phyloP scores from a whole-genome alignment of 1,140 invertebrate species.

The Drosophila kurseongensis region DNA sequence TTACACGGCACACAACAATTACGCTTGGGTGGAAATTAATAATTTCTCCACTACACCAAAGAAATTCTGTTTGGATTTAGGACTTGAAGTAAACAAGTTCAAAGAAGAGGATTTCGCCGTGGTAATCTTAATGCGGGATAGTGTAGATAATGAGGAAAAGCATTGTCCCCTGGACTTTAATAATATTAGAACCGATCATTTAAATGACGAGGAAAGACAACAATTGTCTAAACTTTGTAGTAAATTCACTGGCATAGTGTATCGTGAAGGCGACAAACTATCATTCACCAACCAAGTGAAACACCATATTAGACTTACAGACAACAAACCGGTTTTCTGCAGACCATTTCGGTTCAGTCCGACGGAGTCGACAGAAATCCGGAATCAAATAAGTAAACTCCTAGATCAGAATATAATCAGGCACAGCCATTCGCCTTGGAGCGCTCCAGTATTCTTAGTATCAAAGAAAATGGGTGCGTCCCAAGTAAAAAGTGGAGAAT shows the following conservation, averaged over 20 bases:
- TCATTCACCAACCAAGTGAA: not conserved
- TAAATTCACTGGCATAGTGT: conserved; percentile 1
- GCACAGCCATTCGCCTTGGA: conserved; percentile 28
- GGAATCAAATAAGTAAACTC: conserved; percentile 69
- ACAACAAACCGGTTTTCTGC: conserved; percentile 47
- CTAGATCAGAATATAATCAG: conserved; percentile 27
- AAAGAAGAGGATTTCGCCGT: conserved; percentile 4
- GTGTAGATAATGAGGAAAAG: not conserved
- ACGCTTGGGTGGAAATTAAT: conserved; percentile 7
- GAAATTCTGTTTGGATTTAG: conserved; percentile 6
- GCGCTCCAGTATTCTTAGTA: conserved; percentile 42
- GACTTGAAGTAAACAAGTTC: conserved; percentile 2
- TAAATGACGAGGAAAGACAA: not conserved
- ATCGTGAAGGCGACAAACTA: conserved; percentile 1
- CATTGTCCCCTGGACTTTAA: not conserved
- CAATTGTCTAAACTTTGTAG: not conserved
- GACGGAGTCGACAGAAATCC: conserved; percentile 51
- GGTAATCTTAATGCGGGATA: not conserved
- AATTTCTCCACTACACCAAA: conserved; percentile 3
- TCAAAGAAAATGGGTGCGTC: conserved; percentile 46
- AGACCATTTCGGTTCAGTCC: conserved; percentile 72
- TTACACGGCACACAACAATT: too few species aligned
- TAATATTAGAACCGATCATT: conserved; percentile 1
- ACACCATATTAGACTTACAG: conserved; percentile 30
- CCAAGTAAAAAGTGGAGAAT: conserved; percentile 64